Base-by-base conservation (phyloP, 2,888 invertebrate genomes). In the Drosophila cracens region DNA sequence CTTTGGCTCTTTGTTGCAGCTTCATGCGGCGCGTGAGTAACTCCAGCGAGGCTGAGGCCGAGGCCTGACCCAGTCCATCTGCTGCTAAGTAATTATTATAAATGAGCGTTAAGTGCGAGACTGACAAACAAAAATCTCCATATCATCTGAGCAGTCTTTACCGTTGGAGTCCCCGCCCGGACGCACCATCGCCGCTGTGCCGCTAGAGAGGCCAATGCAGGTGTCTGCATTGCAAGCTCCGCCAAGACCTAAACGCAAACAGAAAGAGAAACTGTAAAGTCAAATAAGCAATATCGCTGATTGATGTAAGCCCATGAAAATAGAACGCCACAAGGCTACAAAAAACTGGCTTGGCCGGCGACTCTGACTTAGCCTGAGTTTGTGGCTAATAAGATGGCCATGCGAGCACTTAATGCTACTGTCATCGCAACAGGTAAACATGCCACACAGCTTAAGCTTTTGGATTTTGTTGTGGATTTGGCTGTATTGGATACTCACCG, bases 171-270 rank as follows among this genome's bases (percentile, higher is more conserved):
- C 90, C 60, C 76, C 79, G 69, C 84, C 79, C 65, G 88, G 72
- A 68, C 84, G 76, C 77, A 89, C 76, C 60, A 93, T 78, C 74
- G 91, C 91, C 64, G 93, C 93, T 29, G 93, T 93, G 70, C 93
- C 93, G 80, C 93, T 93, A 34, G 93, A 93, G 29, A 93, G 85
- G 21, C 93, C 93, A 68, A 93, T 92, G 89, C 93, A 93, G 81
- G 93, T 93, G 87, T 93, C 93, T 77, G 86, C 87, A 66, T 92
- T 92, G 83, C 93, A 93, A 74, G 82, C 86, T 68, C 87, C 85
- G 69, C 91, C 33, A 40, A 78, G 25, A 51, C 75, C 93, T 93
- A 56, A 56, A 74, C 53, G 49, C 59, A 66, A 74, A 61, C n/a
- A 74, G 70, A 65, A 66, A 74, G 71, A 66, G 76, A 77, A 82